phyloP scores from a whole-genome alignment of 2,113 vertebrate genomes.

The Camelus bactrianus region DNA sequence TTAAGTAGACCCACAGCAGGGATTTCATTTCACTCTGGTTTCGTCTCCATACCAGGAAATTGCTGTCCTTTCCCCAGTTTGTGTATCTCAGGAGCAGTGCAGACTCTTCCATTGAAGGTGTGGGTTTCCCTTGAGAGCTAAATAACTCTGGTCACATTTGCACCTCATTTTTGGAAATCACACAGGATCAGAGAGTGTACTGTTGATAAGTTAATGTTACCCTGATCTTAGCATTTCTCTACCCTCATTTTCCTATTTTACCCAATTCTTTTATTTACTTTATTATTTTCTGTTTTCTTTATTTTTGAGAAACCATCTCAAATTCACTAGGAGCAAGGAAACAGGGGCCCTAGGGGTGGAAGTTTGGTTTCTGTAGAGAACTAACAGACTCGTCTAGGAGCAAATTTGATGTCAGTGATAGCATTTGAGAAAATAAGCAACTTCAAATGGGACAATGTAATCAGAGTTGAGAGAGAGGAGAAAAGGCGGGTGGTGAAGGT shows the following conservation, averaged over 20 bases:
- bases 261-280: background rate
- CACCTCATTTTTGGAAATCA: background rate
- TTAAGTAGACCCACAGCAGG: background rate
- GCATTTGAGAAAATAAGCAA: conserved; percentile 22
- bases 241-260: background rate
- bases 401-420: background rate
- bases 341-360: background rate
- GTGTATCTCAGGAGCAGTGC: background rate
- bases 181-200: background rate
- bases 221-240: background rate
- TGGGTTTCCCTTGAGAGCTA: background rate
- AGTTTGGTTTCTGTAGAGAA: background rate
- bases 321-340: background rate
- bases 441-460: background rate
- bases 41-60: background rate
- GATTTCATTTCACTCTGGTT: background rate
- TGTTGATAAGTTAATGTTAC: background rate
- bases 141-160: too few species aligned
- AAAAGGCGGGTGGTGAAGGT: background rate
- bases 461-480: background rate
- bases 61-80: background rate
- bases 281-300: background rate
- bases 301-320: background rate
- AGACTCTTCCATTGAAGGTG: background rate
- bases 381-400: background rate